A percentile compares a stretch with the other conserved stretches of the same genome.
phyloP scores from a whole-genome alignment of 2,888 invertebrate genomes.

The Spialia ferax region DNA sequence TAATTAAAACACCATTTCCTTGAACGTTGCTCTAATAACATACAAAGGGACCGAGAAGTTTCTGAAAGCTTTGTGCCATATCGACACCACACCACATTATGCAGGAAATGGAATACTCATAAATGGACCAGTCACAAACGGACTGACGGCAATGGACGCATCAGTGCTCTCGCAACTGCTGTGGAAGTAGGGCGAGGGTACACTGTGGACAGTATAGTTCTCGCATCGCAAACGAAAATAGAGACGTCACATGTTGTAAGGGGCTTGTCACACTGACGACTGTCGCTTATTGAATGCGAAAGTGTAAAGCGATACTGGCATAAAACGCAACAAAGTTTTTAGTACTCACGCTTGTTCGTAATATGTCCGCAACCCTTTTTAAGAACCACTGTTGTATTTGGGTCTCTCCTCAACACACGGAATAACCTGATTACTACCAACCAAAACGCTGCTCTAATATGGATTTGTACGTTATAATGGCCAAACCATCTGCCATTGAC shows the following conservation, averaged over 20 bases:
- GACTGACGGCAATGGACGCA: conserved; percentile 56
- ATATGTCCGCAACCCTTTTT: too few species aligned
- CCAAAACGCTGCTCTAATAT: too few species aligned
- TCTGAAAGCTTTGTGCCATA: conserved; percentile 40
- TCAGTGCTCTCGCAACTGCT: conserved; percentile 55
- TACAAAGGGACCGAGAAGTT: conserved; percentile 2
- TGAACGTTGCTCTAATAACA: not conserved
- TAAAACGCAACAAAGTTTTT: too few species aligned
- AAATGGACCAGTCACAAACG: conserved; percentile 54
- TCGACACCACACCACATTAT: conserved; percentile 47
- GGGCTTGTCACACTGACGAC: not conserved
- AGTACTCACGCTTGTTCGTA: too few species aligned
- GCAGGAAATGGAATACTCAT: conserved; percentile 59
- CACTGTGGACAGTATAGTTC: conserved; percentile 42
- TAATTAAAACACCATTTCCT: conserved; percentile 4
- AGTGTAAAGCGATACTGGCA: not conserved
- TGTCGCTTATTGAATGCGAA: not conserved
- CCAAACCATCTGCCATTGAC: too few species aligned
- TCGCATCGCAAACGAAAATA: conserved; percentile 5
- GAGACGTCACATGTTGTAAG: conserved; percentile 10
- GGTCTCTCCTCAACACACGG: too few species aligned
- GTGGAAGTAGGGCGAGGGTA: conserved; percentile 65
- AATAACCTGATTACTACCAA: too few species aligned
- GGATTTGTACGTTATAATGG: too few species aligned
- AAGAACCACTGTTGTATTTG: too few species aligned